A percentile compares a stretch with the other conserved stretches of the same genome.
These are phyloP conservation scores for Nasonia longicornis DNA, from an alignment of 1,140 invertebrate genomes.

Conservation along the genomic window DNA sequence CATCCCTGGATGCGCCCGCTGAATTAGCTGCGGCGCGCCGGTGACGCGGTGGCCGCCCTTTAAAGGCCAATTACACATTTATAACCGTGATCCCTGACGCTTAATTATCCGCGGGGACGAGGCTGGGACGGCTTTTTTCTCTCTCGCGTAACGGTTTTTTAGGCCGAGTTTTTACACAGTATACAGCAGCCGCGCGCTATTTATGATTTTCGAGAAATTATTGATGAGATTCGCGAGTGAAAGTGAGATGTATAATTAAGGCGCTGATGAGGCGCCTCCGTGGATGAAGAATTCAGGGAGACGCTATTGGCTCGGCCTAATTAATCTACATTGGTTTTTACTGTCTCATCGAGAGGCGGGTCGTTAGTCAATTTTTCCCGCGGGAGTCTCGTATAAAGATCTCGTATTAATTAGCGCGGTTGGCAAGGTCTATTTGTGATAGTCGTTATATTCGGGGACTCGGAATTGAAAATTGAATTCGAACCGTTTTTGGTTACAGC, in stretches of 20 bases:
- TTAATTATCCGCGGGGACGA: conserved; percentile 7
- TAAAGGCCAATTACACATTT: conserved; percentile 23
- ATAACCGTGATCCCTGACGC: not conserved
- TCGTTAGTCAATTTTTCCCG: not conserved
- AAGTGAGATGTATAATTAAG: not conserved
- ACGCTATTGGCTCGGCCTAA: not conserved
- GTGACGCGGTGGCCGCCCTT: not conserved
- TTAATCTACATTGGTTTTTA: not conserved
- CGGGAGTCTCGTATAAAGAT: not conserved
- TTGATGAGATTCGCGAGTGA: not conserved
- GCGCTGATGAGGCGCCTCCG: no score
- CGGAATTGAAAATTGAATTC: not conserved
- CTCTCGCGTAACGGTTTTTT: not conserved
- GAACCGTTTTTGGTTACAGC: not conserved
- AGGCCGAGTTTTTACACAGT: no score
- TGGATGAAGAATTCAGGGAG: not conserved
- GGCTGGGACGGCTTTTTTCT: not conserved
- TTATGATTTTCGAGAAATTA: not conserved
- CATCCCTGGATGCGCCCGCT: not conserved
- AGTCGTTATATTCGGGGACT: not conserved
- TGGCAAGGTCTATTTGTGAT: no score
- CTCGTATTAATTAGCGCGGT: not conserved
- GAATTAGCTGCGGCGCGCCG: not conserved
- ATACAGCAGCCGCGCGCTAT: not conserved
- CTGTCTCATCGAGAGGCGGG: not conserved